A percentile compares a stretch with the other conserved stretches of the same genome.
Conservation (phyloP, 2,888 invertebrate species). For the Ischnus inquisitorius region DNA sequence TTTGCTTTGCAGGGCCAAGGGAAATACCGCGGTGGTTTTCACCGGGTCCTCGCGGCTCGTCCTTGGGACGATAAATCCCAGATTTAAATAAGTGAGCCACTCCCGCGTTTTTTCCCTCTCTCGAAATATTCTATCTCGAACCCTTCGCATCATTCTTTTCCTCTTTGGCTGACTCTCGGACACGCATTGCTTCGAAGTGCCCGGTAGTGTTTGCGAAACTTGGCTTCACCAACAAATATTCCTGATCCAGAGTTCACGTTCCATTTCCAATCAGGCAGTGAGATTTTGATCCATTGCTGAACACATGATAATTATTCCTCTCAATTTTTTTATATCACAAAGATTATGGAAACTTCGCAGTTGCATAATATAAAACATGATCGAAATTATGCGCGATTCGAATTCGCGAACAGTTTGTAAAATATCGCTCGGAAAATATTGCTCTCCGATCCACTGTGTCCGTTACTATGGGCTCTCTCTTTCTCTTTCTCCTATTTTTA, state of each 20-base stretch:
- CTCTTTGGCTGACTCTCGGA: constrained; percentile 1
- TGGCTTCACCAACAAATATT: not conserved
- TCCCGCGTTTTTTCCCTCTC: not conserved
- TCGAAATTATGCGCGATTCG: constrained; percentile 27
- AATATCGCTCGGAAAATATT: constrained; percentile 59
- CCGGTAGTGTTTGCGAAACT: not conserved
- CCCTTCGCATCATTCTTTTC: constrained; percentile 40
- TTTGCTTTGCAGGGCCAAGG: constrained; percentile 40
- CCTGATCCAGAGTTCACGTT: not conserved
- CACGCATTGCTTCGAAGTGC: not conserved
- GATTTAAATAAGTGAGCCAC: constrained; percentile 75
- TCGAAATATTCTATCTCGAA: not conserved
- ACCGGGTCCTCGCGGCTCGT: constrained; percentile 63
- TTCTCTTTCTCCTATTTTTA: constrained; percentile 55
- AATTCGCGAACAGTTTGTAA: constrained; percentile 46
- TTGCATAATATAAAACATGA: not conserved
- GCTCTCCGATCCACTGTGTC: constrained; percentile 27
- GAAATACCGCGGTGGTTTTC: constrained; percentile 67
- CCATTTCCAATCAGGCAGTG: not conserved
- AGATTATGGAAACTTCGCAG: not conserved
- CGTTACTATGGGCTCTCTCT: constrained; percentile 12
- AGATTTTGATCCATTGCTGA: not conserved
- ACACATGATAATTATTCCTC: not conserved
- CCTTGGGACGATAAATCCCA: constrained; percentile 73
- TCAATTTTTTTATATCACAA: not conserved